Evolutionary conservation across 2,113 vertebrate genomes (phyloP), one percentile per base, ranked within the genome.

Genomic region (Sapayoa aenigma): DNA sequence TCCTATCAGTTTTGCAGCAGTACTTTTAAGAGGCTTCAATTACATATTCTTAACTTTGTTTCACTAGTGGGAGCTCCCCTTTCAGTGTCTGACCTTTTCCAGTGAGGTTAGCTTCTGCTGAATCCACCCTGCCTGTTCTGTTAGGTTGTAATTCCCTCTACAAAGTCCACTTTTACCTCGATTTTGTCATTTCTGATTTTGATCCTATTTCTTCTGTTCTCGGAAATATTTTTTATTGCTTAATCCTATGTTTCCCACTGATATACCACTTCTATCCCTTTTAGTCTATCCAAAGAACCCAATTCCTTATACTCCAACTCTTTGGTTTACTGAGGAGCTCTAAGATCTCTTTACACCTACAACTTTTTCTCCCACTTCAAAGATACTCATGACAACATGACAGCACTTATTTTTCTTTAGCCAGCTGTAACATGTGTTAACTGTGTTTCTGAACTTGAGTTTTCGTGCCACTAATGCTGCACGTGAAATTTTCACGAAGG

Each of bases 111-210:
- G 39, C 63, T 80, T 91, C 62, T 37, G 28, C 56, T 41, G 41
- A 95, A 89, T 75, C 87, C 42, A 84, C 75, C 59, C 55, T 93
- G 81, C 73, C 82, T 49, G 33, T 90, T 93, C 84, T 47, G 31
- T 60, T 74, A 33, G 33, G 39, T 24, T 87, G 62, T 79, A 76
- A 92, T 91, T 92, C 78, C 59, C 39, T 87, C 83, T 87, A 60
- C 33, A 60, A 84, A 67, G 79, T 80, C 81, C 78, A 35, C 71
- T 92, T 84, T 79, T 91, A 53, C 65, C 85, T 89, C 89, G 53
- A 71, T 69, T 78, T 84, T 94, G 52, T 50, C 71, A 33, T 55
- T 94, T 82, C 37, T 87, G 63, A 37, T 85, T 90, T 95, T 94
- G 79, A 85, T 93, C 83, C 68, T 87, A 37, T 89, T 89, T 35